Conservation (phyloP, 2,113 vertebrate species). For the Myotis lucifugus region DNA sequence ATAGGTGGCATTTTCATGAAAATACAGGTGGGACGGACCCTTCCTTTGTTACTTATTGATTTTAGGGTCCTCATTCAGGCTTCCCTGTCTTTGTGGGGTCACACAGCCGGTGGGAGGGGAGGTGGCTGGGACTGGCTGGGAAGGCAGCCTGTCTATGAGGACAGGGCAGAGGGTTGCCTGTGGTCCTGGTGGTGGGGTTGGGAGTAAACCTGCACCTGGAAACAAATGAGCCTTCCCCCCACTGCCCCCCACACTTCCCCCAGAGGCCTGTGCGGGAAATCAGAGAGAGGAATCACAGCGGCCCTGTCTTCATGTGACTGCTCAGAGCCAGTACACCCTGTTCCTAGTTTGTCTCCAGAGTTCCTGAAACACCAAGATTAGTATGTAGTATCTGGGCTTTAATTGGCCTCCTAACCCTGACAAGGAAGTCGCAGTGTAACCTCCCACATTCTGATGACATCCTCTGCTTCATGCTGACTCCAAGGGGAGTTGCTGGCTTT, state of each 20-base stretch:
- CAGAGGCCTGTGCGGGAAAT: not conserved
- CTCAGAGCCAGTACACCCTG: not conserved
- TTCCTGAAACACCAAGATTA: not conserved
- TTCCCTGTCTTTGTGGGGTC: not conserved
- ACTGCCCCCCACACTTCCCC: not conserved
- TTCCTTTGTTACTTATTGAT: not conserved
- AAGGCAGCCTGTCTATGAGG: not conserved
- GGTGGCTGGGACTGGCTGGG: not conserved
- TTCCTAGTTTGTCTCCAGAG: not conserved
- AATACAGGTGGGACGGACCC: not conserved
- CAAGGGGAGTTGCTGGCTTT: not conserved
- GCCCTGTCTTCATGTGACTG: not conserved
- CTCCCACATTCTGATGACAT: not conserved
- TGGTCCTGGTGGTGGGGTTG: not conserved
- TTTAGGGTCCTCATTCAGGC: not conserved
- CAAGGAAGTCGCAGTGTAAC: not conserved
- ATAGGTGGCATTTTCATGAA: not conserved
- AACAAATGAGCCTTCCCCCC: not conserved
- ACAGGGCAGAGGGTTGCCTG: not conserved
- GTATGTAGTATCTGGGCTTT: not conserved
- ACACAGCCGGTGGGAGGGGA: not conserved
- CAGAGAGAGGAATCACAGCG: not conserved
- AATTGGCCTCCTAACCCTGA: not conserved
- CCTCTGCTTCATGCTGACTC: not conserved
- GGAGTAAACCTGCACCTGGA: not conserved